Percentiles rank a stretch among this genome's conserved stretches.
These are phyloP conservation scores for Ptychodera flava DNA, from an alignment of 35 echinoderm and acorn worm species.

Conservation along the genomic window DNA sequence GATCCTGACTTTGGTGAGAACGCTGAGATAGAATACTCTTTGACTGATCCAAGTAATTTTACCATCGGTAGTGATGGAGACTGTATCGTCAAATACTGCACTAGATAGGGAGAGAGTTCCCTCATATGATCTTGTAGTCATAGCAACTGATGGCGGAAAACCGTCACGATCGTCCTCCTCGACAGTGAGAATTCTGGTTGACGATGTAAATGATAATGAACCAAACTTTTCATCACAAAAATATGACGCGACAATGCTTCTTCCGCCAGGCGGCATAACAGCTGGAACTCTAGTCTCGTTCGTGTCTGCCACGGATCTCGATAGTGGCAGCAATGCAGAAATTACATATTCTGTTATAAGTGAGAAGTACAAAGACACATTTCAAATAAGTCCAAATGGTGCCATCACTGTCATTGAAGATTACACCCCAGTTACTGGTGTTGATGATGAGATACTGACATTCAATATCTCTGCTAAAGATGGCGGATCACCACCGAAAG, in stretches of 20 bases:
- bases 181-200: conserved; percentile 52
- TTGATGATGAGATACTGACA: no score
- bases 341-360: not conserved
- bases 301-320: not conserved
- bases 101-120: conserved; percentile 56
- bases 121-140: conserved; percentile 62
- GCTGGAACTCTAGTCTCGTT: not conserved
- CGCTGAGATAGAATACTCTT: conserved; percentile 41
- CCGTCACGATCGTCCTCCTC: conserved; percentile 58
- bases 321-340: not conserved
- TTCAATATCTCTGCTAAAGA: no score
- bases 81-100: conserved; percentile 37
- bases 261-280: not conserved
- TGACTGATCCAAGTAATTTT: conserved; percentile 13
- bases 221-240: conserved; percentile 2
- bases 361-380: not conserved
- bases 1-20: conserved; percentile 74
- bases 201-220: conserved; percentile 88
- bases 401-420: not conserved
- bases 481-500: no score
- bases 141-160: conserved; percentile 66
- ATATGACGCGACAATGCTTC: not conserved
- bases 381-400: not conserved
- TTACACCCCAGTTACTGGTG: not conserved
- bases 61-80: conserved; percentile 25